These are phyloP conservation scores for Synaphobranchus kaupii DNA, from an alignment of 2,797 vertebrate genomes.

Conservation along the genomic window DNA sequence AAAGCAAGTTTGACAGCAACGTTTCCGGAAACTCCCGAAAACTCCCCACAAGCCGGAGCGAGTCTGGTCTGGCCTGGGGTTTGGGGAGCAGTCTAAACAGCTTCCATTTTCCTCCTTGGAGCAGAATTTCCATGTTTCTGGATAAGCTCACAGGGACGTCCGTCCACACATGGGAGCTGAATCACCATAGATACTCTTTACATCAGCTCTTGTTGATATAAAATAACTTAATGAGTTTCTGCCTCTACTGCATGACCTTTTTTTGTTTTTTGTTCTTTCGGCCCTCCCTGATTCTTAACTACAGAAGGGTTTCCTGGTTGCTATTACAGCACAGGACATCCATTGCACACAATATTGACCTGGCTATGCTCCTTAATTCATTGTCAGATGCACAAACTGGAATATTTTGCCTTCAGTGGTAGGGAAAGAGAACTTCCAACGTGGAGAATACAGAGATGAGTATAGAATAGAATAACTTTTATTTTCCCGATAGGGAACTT, in stretches of 20 bases:
- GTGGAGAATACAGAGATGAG: not conserved
- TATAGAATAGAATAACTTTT: too few relatives aligned
- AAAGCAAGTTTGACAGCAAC: not conserved
- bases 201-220: not conserved
- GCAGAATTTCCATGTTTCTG: not conserved
- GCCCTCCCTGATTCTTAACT: not conserved
- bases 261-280: not conserved
- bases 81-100: not conserved
- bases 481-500: too few relatives aligned
- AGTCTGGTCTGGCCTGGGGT: conserved; percentile 14
- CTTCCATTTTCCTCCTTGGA: not conserved
- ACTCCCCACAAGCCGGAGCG: not conserved
- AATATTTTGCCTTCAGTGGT: not conserved
- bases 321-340: too few relatives aligned
- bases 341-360: too few relatives aligned
- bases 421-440: not conserved
- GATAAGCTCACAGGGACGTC: not conserved
- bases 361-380: too few relatives aligned
- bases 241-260: too few relatives aligned
- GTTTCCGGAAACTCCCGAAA: not conserved
- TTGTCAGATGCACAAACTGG: too few relatives aligned
- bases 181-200: not conserved
- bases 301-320: not conserved
- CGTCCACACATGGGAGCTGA: not conserved
- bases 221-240: too few relatives aligned